Evolutionary conservation across 2,113 vertebrate species (phyloP).

Genomic region (Varanus salvator): DNA sequence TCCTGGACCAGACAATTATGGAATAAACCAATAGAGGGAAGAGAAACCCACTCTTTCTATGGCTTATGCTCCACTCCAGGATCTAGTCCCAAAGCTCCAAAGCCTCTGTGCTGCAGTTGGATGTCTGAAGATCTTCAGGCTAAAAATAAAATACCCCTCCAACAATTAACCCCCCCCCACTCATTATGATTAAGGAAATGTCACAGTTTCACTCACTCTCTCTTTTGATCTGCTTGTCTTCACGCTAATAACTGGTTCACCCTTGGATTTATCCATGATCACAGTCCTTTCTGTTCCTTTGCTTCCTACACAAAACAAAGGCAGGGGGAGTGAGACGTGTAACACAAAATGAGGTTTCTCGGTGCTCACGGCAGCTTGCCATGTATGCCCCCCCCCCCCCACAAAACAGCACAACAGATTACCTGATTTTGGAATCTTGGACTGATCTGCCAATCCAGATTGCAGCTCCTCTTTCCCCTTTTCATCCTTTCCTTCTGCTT

Average conservation of each 20-base stretch:
- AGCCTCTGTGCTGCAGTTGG: background rate
- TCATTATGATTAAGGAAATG: background rate
- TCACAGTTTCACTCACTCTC: conserved; percentile 70
- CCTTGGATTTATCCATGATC: conserved; percentile 98
- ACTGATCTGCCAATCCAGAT: conserved; percentile 74
- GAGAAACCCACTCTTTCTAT: background rate
- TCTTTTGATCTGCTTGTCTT: conserved; percentile 86
- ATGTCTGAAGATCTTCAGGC: background rate
- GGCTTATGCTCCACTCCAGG: background rate
- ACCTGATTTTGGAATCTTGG: conserved; percentile 79
- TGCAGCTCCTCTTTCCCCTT: conserved; percentile 79
- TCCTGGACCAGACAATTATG: no score
- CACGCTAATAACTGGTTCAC: conserved; percentile 96
- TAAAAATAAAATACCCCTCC: no score
- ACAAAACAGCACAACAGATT: background rate
- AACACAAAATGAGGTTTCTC: background rate
- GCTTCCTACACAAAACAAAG: conserved; percentile 71
- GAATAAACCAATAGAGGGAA: background rate
- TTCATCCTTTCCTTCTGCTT: conserved; percentile 81
- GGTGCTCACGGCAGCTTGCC: background rate
- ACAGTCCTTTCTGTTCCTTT: conserved; percentile 91
- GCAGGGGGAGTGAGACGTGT: background rate
- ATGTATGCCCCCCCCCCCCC: accelerated
- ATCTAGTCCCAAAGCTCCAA: background rate
- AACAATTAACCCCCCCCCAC: no score